Conservation (phyloP, 1,140 invertebrate genomes). For the Pteromalus puparum region DNA sequence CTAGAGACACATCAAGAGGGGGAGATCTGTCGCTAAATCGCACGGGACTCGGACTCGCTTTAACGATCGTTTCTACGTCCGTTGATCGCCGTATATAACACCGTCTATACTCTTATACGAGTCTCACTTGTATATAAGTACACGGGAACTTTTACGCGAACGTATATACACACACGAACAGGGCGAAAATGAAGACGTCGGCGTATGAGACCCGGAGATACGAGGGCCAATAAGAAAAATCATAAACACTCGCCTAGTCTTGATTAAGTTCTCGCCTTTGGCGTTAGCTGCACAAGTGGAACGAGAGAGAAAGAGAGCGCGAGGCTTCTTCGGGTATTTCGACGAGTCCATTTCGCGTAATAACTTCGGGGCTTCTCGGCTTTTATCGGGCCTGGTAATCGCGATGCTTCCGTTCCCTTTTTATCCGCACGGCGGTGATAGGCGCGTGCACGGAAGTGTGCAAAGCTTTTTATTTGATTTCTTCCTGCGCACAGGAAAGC, state of each 20-base stretch:
- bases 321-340: constrained; percentile 58
- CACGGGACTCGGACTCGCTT: neutral
- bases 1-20: neutral
- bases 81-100: constrained; percentile 13
- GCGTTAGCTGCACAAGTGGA: constrained; percentile 1
- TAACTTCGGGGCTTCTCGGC: constrained; percentile 61
- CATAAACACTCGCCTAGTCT: constrained; percentile 71
- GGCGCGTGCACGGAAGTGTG: neutral
- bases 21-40: neutral
- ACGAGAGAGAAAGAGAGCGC: constrained; percentile 19
- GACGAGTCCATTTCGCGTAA: constrained; percentile 66
- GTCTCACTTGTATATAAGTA: neutral
- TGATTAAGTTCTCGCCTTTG: constrained; percentile 69
- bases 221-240: constrained; percentile 72
- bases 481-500: neutral
- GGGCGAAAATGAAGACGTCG: constrained; percentile 47
- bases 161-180: neutral
- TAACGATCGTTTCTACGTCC: constrained; percentile 5
- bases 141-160: constrained; percentile 10
- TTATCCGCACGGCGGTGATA: neutral
- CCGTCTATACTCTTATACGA: neutral
- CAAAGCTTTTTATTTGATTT: constrained; percentile 13
- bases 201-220: constrained; percentile 59
- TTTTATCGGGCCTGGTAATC: constrained; percentile 55
- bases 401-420: neutral